A percentile compares a stretch with the other conserved stretches of the same genome.
Conservation (phyloP, 2,888 invertebrate species). For the Drosophila pseudotalamancana region DNA sequence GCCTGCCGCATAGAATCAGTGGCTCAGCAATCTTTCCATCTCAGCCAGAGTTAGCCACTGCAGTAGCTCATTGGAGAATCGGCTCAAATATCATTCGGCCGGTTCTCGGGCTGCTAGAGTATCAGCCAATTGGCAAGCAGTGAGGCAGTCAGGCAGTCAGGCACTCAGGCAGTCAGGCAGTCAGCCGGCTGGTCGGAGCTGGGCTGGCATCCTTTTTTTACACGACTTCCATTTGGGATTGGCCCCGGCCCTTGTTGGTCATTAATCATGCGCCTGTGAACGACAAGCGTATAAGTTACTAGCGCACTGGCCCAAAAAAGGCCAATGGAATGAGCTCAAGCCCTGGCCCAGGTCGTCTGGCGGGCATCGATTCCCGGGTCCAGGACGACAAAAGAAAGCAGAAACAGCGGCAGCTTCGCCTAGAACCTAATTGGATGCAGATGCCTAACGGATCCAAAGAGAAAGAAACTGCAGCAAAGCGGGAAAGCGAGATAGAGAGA, state of each 20-base stretch:
- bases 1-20: slow-evolving; percentile 24
- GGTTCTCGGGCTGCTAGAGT: slow-evolving; percentile 33
- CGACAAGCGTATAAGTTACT: slow-evolving; percentile 79
- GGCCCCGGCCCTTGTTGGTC: slow-evolving; percentile 82
- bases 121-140: slow-evolving; percentile 57
- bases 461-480: too few species aligned
- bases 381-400: slow-evolving; percentile 50
- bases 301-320: slow-evolving; percentile 78
- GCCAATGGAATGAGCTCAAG: slow-evolving; percentile 63
- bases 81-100: slow-evolving; percentile 63
- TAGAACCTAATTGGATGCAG: slow-evolving; percentile 79
- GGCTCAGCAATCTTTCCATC: slow-evolving; percentile 42
- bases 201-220: slow-evolving; percentile 55
- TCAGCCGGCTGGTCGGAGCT: slow-evolving; percentile 12
- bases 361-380: slow-evolving; percentile 6
- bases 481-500: slow-evolving; percentile 12
- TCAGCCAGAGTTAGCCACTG: slow-evolving; percentile 43
- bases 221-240: slow-evolving; percentile 61
- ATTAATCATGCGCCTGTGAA: slow-evolving; percentile 82
- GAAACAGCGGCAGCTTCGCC: slow-evolving; percentile 41
- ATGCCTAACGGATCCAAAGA: slow-evolving; percentile 54
- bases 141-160: slow-evolving; percentile 11
- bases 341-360: slow-evolving; percentile 39
- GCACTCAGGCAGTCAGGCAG: slow-evolving; percentile 4
- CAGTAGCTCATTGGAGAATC: slow-evolving; percentile 72